Evolutionary conservation across 2,113 vertebrate genomes (phyloP), one percentile per base, ranked within the genome.

Genomic region (Circaetus gallicus): DNA sequence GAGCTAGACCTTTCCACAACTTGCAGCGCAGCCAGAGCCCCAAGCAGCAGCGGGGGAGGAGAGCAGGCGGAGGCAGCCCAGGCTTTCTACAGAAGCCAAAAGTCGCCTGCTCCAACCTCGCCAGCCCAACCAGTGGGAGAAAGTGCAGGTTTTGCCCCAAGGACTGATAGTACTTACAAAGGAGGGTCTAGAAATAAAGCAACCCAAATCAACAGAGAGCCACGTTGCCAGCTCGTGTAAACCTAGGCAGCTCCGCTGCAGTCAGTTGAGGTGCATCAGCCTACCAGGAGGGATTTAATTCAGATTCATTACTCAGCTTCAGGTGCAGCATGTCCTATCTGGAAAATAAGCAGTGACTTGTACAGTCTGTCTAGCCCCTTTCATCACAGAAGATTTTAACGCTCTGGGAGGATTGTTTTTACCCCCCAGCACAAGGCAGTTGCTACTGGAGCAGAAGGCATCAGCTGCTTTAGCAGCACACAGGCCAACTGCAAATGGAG

Each of bases 1-100:
- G 56, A 94, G 69, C 29, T 66, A 81, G 69, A 71, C 62, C 63
- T 83, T 73, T 66, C 82, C 80, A 42, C 2, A 0, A 10, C 56
- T 31, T 63, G 43, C n/a, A 62, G 61, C 11, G 1, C 32, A 76
- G 73, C 47, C 86, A 86, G 43, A 85, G 66, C 74, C 82, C 42
- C 0, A 4, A 62, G 89, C 56, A 29, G 53, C 1, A 1, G n/a
- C 2, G 1, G 13, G 40, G 72, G 4, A 61, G 11, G 47, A 63
- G 50, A 62, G 65, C 36, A 65, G 40, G 19, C 2, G 1, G 74
- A 74, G 42, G 38, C 55, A 61, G 42, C 77, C 52, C 34, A 5
- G 45, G 17, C 80, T 86, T 62, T 19, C 63, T 71, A 34, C 63
- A 93, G 50, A 31, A 78, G 47, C 80, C 93, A 79, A 78, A 91